A percentile compares a stretch with the other conserved stretches of the same genome.
These are phyloP conservation scores for Amblyopsis rosae DNA, from an alignment of 2,113 vertebrate genomes.

Conservation along the genomic window DNA sequence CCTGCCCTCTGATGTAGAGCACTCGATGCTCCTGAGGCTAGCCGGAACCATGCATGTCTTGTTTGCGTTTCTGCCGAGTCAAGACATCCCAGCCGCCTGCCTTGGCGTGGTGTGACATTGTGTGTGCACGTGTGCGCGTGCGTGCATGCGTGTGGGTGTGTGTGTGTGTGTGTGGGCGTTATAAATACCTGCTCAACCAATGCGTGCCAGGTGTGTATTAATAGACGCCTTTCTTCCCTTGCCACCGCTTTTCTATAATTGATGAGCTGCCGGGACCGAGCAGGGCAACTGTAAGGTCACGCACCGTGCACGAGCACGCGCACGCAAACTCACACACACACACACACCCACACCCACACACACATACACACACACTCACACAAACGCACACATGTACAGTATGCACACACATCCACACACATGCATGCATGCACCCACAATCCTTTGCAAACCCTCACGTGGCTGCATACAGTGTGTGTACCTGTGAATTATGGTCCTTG, in stretches of 20 bases:
- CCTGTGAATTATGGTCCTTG: too few relatives aligned
- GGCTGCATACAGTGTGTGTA: conserved; percentile 6
- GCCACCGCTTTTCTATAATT: conserved; percentile 66
- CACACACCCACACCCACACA: neutral
- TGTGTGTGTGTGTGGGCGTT: neutral
- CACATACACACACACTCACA: neutral
- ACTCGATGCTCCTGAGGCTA: conserved; percentile 19
- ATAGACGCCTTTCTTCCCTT: conserved; percentile 63
- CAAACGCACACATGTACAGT: conserved; percentile 3
- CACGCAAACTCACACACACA: neutral
- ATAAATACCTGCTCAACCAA: conserved; percentile 61
- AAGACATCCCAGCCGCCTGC: conserved; percentile 26
- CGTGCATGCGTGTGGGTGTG: neutral
- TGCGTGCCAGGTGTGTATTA: conserved; percentile 66
- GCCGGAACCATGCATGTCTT: conserved; percentile 13
- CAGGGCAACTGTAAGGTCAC: conserved; percentile 34
- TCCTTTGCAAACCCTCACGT: neutral
- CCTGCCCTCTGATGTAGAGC: conserved; percentile 51
- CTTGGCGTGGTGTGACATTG: neutral
- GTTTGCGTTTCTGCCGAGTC: conserved; percentile 35
- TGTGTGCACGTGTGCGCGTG: neutral
- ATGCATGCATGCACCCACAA: neutral
- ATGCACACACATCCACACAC: neutral
- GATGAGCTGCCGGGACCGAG: conserved; percentile 61
- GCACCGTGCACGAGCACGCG: conserved; percentile 21